phyloP scores from a whole-genome alignment of 2,113 vertebrate genomes.

The rat (Rattus norvegicus) region DNA sequence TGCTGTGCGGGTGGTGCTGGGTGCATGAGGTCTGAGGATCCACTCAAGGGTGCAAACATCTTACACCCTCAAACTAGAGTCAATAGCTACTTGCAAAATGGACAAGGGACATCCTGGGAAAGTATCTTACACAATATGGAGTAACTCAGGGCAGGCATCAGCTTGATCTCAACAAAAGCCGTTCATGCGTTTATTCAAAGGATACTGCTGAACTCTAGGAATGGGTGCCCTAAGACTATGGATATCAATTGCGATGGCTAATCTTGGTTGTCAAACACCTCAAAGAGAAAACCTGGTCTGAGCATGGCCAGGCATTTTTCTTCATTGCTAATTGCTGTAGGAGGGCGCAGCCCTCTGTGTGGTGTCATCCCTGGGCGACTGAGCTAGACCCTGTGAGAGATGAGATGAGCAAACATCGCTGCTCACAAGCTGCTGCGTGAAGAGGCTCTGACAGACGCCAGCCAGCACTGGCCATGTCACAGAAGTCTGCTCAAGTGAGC shows the following conservation, averaged over 20 bases:
- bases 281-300: background rate
- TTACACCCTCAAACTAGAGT: background rate
- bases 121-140: background rate
- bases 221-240: background rate
- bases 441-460: background rate
- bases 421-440: background rate
- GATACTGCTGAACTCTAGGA: background rate
- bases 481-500: background rate
- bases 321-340: background rate
- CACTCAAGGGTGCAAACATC: background rate
- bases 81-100: background rate
- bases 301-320: background rate
- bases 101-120: background rate
- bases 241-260: background rate
- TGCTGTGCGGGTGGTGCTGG: background rate
- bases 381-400: too few relatives aligned
- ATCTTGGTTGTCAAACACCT: background rate
- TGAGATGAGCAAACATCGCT: background rate
- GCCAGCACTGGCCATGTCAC: background rate
- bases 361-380: background rate
- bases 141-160: background rate
- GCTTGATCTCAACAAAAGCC: background rate
- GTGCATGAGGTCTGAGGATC: background rate
- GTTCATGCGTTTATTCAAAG: background rate
- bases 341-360: background rate